phyloP scores from a whole-genome alignment of 2,797 vertebrate genomes.

The Remorina albescens region DNA sequence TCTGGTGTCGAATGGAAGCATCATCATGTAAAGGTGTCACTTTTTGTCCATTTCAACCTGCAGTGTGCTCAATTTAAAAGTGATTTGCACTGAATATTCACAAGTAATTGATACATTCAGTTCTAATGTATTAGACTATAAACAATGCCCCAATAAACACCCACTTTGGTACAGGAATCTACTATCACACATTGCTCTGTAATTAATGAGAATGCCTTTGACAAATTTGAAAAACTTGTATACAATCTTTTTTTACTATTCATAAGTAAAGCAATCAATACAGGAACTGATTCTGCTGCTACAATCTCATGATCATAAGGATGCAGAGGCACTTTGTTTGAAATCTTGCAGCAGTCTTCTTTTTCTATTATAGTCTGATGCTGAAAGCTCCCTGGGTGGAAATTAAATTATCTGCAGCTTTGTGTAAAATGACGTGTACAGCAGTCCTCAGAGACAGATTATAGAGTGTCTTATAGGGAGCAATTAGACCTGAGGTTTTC shows the following conservation, averaged over 20 bases:
- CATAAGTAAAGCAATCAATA: conserved; percentile 44
- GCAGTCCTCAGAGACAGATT: conserved; percentile 74
- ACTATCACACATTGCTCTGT: background rate
- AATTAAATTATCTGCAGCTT: conserved; percentile 82
- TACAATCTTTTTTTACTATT: conserved; percentile 26
- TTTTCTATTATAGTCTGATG: conserved; percentile 72
- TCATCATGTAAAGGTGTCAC: conserved; percentile 45
- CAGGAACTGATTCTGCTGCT: conserved; percentile 39
- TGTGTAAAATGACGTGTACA: conserved; percentile 77
- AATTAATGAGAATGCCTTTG: conserved; percentile 17
- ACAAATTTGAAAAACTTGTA: conserved; percentile 36
- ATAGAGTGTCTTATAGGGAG: conserved; percentile 74
- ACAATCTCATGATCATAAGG: conserved; percentile 54
- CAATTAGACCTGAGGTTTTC: conserved; percentile 80
- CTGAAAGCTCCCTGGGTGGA: conserved; percentile 70
- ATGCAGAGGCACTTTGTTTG: conserved; percentile 51
- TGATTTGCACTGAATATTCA: conserved; percentile 19
- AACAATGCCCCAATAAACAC: conserved; percentile 7
- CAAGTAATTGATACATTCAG: conserved; percentile 1
- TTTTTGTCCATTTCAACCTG: conserved; percentile 12
- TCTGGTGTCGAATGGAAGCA: conserved; percentile 56
- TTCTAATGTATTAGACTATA: conserved; percentile 2
- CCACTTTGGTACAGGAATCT: background rate
- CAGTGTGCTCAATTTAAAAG: conserved; percentile 23
- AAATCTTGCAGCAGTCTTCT: conserved; percentile 70